A percentile compares a stretch with the other conserved stretches of the same genome.
Conservation (phyloP, 2,113 vertebrate species). For the Solea senegalensis region DNA sequence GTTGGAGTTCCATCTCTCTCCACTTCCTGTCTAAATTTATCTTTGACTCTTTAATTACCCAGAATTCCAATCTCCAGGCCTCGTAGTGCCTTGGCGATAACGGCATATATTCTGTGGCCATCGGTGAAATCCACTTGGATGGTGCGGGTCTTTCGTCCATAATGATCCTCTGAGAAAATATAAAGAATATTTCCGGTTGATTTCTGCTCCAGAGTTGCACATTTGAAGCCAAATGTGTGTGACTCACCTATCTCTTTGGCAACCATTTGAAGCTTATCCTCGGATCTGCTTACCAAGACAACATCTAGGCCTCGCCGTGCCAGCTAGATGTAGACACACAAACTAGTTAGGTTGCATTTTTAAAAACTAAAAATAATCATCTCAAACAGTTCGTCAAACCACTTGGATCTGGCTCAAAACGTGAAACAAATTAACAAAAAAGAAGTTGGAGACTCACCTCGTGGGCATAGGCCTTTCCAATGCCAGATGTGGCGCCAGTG, state of each 20-base stretch:
- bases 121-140: conserved; percentile 82
- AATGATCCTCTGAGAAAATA: conserved; percentile 64
- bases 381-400: neutral
- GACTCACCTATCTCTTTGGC: conserved; percentile 81
- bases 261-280: conserved; percentile 70
- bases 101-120: conserved; percentile 74
- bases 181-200: neutral
- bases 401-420: too few species aligned
- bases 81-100: conserved; percentile 66
- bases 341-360: conserved; percentile 1
- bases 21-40: too few species aligned
- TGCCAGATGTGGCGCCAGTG: conserved; percentile 84
- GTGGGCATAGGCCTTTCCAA: conserved; percentile 82
- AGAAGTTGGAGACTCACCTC: conserved; percentile 77
- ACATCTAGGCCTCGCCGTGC: conserved; percentile 84
- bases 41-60: conserved; percentile 65
- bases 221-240: neutral
- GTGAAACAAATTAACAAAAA: neutral
- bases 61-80: conserved; percentile 83
- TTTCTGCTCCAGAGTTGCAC: neutral
- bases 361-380: neutral
- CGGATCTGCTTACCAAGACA: conserved; percentile 79
- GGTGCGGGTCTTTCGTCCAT: conserved; percentile 68
- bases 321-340: conserved; percentile 71
- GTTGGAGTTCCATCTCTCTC: too few species aligned